phyloP scores from a whole-genome alignment of 2,888 invertebrate species.

The Limnephilus lunatus region DNA sequence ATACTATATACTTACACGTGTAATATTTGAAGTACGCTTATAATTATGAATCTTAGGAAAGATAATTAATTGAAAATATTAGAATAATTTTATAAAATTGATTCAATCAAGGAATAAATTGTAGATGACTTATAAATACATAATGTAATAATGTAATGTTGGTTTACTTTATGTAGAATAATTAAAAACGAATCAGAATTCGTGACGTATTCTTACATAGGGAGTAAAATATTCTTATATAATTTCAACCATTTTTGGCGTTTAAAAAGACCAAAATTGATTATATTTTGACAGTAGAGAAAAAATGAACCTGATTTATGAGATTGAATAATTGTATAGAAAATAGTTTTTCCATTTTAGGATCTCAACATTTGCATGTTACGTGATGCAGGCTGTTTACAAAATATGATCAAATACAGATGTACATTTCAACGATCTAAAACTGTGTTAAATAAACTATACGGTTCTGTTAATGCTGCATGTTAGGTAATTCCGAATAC shows the following conservation, averaged over 20 bases:
- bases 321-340: slow-evolving; percentile 40
- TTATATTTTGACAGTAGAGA: slow-evolving; percentile 11
- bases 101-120: slow-evolving; percentile 50
- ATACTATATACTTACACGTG: slow-evolving; percentile 38
- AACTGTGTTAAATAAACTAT: not conserved
- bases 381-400: not conserved
- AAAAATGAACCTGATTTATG: slow-evolving; percentile 32
- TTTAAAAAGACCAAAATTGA: slow-evolving; percentile 16
- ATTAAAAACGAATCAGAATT: slow-evolving; percentile 20
- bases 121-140: slow-evolving; percentile 31
- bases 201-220: slow-evolving; percentile 29
- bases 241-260: slow-evolving; percentile 17
- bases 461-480: not conserved
- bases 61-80: slow-evolving; percentile 52
- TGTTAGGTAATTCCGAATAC: slow-evolving; percentile 12
- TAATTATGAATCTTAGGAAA: slow-evolving; percentile 59
- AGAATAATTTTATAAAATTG: slow-evolving; percentile 52
- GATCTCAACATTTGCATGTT: slow-evolving; percentile 47
- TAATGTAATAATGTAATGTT: slow-evolving; percentile 30
- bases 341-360: slow-evolving; percentile 37
- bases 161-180: slow-evolving; percentile 40
- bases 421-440: not conserved
- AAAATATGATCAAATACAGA: not conserved
- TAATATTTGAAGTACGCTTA: slow-evolving; percentile 66
- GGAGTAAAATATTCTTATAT: not conserved